Evolutionary conservation across 2,888 invertebrate genomes (phyloP), one percentile per base, ranked within the genome.

Genomic region (Pseudococcus jackbeardsleyi): DNA sequence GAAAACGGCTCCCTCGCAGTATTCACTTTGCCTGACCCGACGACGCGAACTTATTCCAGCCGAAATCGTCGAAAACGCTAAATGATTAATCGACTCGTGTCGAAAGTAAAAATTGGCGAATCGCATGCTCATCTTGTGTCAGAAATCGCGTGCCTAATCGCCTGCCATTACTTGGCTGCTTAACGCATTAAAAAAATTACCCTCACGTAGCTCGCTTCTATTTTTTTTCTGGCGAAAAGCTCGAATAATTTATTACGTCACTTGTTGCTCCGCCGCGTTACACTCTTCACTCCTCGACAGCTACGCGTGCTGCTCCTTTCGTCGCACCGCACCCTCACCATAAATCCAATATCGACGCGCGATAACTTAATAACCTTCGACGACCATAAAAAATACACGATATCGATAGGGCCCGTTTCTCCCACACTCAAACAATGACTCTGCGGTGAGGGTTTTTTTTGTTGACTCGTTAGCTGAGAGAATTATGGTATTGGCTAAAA

Each of bases 241-340:
- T 64, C 64, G 64, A 64, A 64, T 64, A 64, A 64, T 64, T 64
- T 64, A 64, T 64, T 64, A 64, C 64, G 64, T 64, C 64, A 64
- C 64, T 64, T 64, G 64, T 64, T 64, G 64, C 64, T 22, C 9
- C 19, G 22, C 11, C 19, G 12, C 50, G 15, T 11, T 50, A 50
- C 64, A 19, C 22, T 11, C 22, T 11, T 64, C 19, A 19, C 19
- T 11, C 12, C 64, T 64, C 64, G 22, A 22, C 64, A 19, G 19
- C 11, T 64, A 7, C 64, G 64, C 64, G 64, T 50, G 22, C 64
- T 22, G 19, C 19, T 64, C 64, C 19, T 64, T 22, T 64, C 50
- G 22, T 64, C 22, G 64, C 22, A 22, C 64, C 64, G 19, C 11
- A 64, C 17, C 22, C 64, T 5, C 5, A 7, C 19, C 64, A 22